These are phyloP conservation scores for Aphaenogaster floridana DNA, from an alignment of 1,140 invertebrate genomes.

Conservation along the genomic window DNA sequence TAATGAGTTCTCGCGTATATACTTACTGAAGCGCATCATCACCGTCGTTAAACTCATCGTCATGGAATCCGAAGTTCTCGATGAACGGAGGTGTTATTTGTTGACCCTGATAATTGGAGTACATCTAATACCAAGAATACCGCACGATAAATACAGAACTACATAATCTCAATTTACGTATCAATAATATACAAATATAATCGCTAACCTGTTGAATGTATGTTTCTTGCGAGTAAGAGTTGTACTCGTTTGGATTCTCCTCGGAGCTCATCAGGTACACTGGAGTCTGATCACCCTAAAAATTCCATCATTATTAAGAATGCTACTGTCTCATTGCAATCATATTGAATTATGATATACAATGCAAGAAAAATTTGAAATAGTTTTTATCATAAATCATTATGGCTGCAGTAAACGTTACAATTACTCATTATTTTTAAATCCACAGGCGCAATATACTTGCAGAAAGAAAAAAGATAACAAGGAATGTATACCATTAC, in stretches of 20 bases:
- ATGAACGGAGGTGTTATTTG: slow-evolving; percentile 89
- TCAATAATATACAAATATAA: slow-evolving; percentile 14
- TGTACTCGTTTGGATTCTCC: slow-evolving; percentile 88
- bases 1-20: slow-evolving; percentile 17
- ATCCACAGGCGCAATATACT: not conserved
- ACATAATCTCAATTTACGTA: slow-evolving; percentile 25
- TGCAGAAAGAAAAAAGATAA: slow-evolving; percentile 24
- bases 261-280: slow-evolving; percentile 85
- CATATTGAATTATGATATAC: not conserved
- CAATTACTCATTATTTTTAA: slow-evolving; percentile 22
- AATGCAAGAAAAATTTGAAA: not conserved
- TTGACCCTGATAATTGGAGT: slow-evolving; percentile 89
- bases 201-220: slow-evolving; percentile 87
- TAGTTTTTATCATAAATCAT: not conserved
- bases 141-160: slow-evolving; percentile 16
- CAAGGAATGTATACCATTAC: slow-evolving; percentile 33
- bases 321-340: not conserved
- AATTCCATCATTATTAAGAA: slow-evolving; percentile 39
- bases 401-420: not conserved
- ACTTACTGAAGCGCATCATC: slow-evolving; percentile 88
- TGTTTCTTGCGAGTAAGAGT: slow-evolving; percentile 87
- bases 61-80: slow-evolving; percentile 90
- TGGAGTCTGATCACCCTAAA: slow-evolving; percentile 77
- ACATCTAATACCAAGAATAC: slow-evolving; percentile 84
- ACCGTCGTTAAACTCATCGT: slow-evolving; percentile 90